Evolutionary conservation across 2,888 invertebrate genomes (phyloP).

Genomic region (Heliconius hortense): DNA sequence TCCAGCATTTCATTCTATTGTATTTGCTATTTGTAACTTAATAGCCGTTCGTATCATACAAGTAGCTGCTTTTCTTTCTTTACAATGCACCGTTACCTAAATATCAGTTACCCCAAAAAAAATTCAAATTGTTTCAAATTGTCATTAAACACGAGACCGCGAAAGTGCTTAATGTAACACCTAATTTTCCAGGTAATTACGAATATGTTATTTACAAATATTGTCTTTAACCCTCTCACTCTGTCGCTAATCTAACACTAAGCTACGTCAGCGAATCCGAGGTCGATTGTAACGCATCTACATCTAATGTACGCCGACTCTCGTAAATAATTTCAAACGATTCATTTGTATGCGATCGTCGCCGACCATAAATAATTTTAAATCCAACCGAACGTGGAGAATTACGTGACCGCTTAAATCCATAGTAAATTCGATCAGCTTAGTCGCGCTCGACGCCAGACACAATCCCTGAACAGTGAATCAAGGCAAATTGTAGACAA

Average conservation of each 20-base stretch:
- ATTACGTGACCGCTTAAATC: conserved; percentile 76
- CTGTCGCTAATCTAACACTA: conserved; percentile 79
- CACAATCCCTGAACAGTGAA: conserved; percentile 62
- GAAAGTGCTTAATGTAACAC: conserved; percentile 65
- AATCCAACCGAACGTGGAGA: conserved; percentile 68
- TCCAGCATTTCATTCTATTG: background rate
- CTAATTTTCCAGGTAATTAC: conserved; percentile 77
- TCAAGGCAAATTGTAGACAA: conserved; percentile 39
- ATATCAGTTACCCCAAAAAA: background rate
- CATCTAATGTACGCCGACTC: conserved; percentile 67
- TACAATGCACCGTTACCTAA: background rate
- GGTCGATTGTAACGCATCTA: conserved; percentile 75
- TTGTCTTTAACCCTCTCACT: conserved; percentile 83
- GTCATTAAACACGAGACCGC: conserved; percentile 42
- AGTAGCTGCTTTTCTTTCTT: background rate
- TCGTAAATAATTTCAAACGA: conserved; percentile 68
- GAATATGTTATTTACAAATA: conserved; percentile 82
- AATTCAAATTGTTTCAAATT: too few relatives aligned
- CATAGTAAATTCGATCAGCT: conserved; percentile 82
- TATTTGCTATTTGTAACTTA: background rate
- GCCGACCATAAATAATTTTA: conserved; percentile 66
- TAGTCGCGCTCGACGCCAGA: conserved; percentile 65
- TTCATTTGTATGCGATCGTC: conserved; percentile 62
- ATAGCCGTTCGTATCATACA: background rate
- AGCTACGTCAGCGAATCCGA: conserved; percentile 76